Evolutionary conservation across 2,113 vertebrate species (phyloP).

Genomic region (Neomonachus schauinslandi): DNA sequence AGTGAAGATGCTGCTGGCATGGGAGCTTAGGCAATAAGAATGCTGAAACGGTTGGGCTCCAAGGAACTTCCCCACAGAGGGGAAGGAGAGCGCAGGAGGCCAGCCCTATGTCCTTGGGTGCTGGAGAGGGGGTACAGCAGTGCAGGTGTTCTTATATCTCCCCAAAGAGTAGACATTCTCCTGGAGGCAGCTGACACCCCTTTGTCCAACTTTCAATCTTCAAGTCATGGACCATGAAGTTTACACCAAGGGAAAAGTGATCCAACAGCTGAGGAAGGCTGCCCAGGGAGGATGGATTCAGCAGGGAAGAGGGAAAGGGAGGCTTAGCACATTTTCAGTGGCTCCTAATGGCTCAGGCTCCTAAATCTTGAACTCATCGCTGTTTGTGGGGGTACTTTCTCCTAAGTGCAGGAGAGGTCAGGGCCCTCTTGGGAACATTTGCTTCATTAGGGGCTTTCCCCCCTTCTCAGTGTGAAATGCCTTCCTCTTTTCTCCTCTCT

Average conservation of each 20-base stretch:
- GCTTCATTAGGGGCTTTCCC: slow-evolving; percentile 73
- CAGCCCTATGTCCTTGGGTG: neutral
- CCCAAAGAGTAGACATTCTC: neutral
- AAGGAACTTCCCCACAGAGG: neutral
- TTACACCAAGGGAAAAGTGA: slow-evolving; percentile 63
- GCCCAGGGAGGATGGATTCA: slow-evolving; percentile 75
- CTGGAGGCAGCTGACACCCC: neutral
- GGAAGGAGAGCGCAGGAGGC: neutral
- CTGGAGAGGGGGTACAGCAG: neutral
- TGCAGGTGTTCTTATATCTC: neutral
- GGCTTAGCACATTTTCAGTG: slow-evolving; percentile 66
- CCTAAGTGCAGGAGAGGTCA: slow-evolving; percentile 64
- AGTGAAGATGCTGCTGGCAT: neutral
- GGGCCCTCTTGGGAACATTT: slow-evolving; percentile 74
- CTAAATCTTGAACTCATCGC: neutral
- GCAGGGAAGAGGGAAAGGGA: slow-evolving; percentile 77
- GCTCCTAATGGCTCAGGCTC: slow-evolving; percentile 73
- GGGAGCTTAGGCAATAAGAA: neutral
- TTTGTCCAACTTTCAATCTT: slow-evolving; percentile 52
- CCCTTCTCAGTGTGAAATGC: neutral
- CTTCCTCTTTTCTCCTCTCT: slow-evolving; percentile 20
- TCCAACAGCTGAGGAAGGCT: slow-evolving; percentile 74
- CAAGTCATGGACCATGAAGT: slow-evolving; percentile 38
- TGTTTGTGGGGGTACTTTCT: slow-evolving; percentile 64
- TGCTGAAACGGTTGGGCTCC: neutral